Conservation (phyloP, 2,113 vertebrate genomes). For the Melanocharis versteri region DNA sequence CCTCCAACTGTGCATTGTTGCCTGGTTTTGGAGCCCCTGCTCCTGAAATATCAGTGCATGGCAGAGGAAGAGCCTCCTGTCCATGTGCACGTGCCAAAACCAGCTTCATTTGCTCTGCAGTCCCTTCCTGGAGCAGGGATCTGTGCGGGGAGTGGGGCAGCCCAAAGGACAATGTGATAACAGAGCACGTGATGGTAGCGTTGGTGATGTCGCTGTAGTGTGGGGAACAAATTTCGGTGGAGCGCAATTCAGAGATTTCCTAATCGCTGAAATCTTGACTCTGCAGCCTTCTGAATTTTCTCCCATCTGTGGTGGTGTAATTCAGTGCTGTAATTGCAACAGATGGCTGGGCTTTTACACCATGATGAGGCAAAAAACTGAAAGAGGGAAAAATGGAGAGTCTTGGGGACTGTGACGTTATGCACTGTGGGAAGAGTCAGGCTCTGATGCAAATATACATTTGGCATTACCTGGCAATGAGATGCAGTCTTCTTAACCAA, state of each 20-base stretch:
- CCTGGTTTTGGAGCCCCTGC: not conserved
- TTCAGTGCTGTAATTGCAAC: slow-evolving; percentile 19
- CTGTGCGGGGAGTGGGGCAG: not conserved
- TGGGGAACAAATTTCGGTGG: not conserved
- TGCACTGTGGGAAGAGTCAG: not conserved
- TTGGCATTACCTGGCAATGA: not conserved
- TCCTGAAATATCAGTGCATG: not conserved
- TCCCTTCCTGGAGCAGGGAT: not conserved
- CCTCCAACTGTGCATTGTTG: not conserved
- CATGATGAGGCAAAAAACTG: not conserved
- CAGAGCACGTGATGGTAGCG: not conserved
- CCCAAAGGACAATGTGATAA: not conserved
- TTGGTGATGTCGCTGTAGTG: not conserved
- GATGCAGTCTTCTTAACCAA: not conserved
- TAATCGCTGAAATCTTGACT: slow-evolving; percentile 39
- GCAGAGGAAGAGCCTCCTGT: not conserved
- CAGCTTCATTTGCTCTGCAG: not conserved
- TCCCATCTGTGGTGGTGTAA: slow-evolving; percentile 52
- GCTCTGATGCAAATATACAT: not conserved
- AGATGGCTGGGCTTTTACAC: not conserved
- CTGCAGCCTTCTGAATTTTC: slow-evolving; percentile 1
- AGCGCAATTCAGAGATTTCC: slow-evolving; percentile 28
- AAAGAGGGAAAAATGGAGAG: not conserved
- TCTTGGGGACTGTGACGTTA: not conserved
- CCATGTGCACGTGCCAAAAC: not conserved